Percentiles rank a stretch among this genome's conserved stretches.
phyloP scores from a whole-genome alignment of 35 echinoderm and acorn worm species.

The Acanthaster planci region DNA sequence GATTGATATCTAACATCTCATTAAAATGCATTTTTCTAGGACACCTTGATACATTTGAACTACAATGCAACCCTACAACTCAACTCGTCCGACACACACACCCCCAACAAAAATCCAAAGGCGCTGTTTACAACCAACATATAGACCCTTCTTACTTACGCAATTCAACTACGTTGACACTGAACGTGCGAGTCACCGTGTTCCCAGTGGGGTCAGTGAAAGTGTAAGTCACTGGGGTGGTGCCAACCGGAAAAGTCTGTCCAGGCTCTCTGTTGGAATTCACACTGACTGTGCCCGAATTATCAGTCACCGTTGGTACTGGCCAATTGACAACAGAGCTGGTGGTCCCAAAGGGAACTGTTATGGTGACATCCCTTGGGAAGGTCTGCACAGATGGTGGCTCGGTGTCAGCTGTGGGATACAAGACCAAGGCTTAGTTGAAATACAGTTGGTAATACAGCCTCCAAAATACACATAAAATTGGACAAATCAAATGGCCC shows the following conservation, averaged over 20 bases:
- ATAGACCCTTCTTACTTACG: conserved; percentile 9
- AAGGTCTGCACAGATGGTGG: conserved; percentile 45
- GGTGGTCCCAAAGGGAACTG: background rate
- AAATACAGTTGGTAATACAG: conserved; percentile 45
- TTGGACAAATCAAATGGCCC: conserved; percentile 30
- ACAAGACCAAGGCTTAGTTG: background rate
- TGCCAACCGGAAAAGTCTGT: background rate
- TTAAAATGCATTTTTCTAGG: no score
- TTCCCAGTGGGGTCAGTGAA: conserved; percentile 38
- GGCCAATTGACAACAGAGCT: conserved; percentile 41
- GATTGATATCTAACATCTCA: no score
- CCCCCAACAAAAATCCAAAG: background rate
- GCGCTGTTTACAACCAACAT: conserved; percentile 27
- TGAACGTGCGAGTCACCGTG: conserved; percentile 33
- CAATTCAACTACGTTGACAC: conserved; percentile 20
- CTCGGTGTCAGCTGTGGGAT: conserved; percentile 46
- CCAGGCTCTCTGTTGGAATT: background rate
- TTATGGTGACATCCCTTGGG: conserved; percentile 48
- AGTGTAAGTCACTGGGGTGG: conserved; percentile 48
- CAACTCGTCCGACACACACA: no score
- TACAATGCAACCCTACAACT: no score
- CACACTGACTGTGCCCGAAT: conserved; percentile 22
- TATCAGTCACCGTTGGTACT: conserved; percentile 66
- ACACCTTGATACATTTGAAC: no score
- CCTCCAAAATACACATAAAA: conserved; percentile 48